These are phyloP conservation scores for Leptestheria dahalacensis DNA, from an alignment of 1,140 invertebrate genomes.

Conservation along the genomic window DNA sequence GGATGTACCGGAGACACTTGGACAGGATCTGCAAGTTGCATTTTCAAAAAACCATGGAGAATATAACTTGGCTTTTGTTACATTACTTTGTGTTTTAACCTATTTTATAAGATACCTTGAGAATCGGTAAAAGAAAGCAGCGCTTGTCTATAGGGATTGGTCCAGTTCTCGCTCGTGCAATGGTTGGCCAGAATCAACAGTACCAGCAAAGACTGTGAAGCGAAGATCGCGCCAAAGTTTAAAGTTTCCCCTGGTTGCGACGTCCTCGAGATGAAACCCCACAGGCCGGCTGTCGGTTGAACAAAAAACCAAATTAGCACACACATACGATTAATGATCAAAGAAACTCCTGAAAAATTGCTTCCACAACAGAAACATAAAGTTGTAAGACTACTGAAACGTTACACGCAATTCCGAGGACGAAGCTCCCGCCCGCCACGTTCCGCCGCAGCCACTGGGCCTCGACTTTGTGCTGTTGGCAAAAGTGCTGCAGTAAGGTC, in stretches of 20 bases:
- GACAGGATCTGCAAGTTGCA: constrained; percentile 34
- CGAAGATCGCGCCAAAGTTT: constrained; percentile 46
- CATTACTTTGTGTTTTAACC: too few species aligned
- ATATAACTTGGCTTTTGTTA: too few species aligned
- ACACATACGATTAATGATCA: too few species aligned
- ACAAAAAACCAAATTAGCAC: too few species aligned
- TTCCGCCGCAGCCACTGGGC: constrained; percentile 42
- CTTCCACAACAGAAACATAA: too few species aligned
- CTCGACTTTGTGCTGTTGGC: constrained; percentile 55
- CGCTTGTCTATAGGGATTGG: constrained; percentile 68
- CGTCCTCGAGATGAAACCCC: constrained; percentile 54
- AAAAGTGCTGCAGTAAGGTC: constrained; percentile 58
- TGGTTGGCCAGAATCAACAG: constrained; percentile 81
- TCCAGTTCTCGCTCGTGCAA: constrained; percentile 42
- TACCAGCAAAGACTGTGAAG: constrained; percentile 74
- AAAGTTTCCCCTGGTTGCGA: constrained; percentile 32
- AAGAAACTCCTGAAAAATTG: too few species aligned
- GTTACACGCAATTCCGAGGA: constrained; percentile 64
- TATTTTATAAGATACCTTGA: too few species aligned
- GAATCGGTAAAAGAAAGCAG: constrained; percentile 60
- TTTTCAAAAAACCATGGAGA: too few species aligned
- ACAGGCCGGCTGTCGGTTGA: constrained; percentile 65
- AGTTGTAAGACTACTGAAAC: constrained; percentile 18
- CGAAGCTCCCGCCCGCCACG: constrained; percentile 55
- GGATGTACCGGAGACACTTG: constrained; percentile 27